Evolutionary conservation across 2,113 vertebrate genomes (phyloP).

Genomic region (Picathartes gymnocephalus): DNA sequence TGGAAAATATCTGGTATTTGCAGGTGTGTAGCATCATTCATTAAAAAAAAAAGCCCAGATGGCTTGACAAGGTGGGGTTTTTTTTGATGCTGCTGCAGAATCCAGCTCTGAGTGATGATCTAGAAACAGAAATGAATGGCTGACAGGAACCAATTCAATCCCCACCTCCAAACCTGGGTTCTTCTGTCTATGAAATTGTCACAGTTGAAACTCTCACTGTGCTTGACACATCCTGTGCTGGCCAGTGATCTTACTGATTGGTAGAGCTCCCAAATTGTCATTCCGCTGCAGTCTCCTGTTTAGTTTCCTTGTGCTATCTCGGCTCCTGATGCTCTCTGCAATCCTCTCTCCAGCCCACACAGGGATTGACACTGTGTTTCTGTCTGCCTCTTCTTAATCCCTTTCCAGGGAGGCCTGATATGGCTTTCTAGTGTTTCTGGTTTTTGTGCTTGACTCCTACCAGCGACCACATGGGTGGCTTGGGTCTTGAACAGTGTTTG

Average conservation of each 20-base stretch:
- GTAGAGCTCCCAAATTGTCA: neutral
- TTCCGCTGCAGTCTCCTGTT: neutral
- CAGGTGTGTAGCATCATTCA: neutral
- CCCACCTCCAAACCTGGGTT: neutral
- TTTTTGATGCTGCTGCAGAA: neutral
- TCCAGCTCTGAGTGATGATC: neutral
- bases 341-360: neutral
- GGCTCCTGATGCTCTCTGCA: neutral
- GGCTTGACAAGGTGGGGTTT: neutral
- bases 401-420: neutral
- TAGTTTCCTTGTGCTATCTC: neutral
- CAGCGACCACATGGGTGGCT: neutral
- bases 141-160: neutral
- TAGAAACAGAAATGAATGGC: neutral
- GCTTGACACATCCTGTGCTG: neutral
- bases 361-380: neutral
- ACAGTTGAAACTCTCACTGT: neutral
- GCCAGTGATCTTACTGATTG: neutral
- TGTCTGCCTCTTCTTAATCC: neutral
- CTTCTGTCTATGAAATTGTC: neutral
- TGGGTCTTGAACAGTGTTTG: neutral
- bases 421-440: neutral
- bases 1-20: neutral
- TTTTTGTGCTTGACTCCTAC: neutral
- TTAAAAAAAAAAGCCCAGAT: neutral